Evolutionary conservation across 2,888 invertebrate species (phyloP), one percentile per base, ranked within the genome.

Genomic region (Tetrapedia diversipes): DNA sequence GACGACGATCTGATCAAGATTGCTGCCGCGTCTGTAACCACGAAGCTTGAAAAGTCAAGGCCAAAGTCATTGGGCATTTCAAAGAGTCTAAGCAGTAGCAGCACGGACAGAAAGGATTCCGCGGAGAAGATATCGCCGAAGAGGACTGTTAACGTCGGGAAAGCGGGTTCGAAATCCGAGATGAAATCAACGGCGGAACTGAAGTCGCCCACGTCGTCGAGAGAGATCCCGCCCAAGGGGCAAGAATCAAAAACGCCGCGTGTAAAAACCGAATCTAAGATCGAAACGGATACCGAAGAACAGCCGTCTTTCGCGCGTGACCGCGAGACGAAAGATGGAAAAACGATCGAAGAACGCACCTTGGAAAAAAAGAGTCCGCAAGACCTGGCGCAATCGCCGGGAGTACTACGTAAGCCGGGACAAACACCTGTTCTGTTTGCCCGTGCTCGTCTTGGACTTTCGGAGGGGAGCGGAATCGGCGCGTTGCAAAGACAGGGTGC

Each of bases 401-500:
- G 95, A 86, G 92, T 93, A 0, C 89, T 95, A 80, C 94, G 95
- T 24, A 95, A 95, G 86, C 93, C 95, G 69, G 96, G 96, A 0
- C 95, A 96, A 74, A 96, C 95, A 32, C 96, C 96, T 0, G 94
- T 96, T 80, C 90, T 97, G 0, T 97, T 97, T 91, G 96, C 96
- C 6, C 95, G 96, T 87, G 96, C 96, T 19, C 93, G 96, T 69
- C 92, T 97, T 7, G 97, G 97, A 88, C 92, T 97, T 4, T 97
- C 97, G 0, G 97, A 97, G 92, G 97, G 97, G 0, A 97, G 97
- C 16, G 96, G 95, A 7, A 95, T 96, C 86, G 94, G 94, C 2
- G 92, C 96, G 0, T 90, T 96, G 41, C 95, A 96, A 89, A 94
- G 96, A 56, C 96, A 97, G 90, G 95, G 95, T 86, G 95, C 96